These are phyloP conservation scores for Nymphalis io DNA, from an alignment of 1,140 invertebrate genomes.

Conservation along the genomic window DNA sequence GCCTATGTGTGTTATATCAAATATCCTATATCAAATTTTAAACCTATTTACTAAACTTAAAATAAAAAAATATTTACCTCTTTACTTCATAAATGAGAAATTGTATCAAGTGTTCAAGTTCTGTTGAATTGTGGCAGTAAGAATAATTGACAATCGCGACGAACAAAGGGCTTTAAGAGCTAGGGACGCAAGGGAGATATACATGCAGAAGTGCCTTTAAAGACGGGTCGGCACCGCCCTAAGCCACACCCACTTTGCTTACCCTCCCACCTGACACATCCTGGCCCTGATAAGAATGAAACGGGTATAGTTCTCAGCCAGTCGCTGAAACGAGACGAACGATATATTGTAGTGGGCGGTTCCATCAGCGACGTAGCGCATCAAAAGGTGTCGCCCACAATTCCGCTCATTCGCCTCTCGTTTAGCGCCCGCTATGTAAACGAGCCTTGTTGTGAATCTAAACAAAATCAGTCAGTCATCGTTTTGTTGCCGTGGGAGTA, in stretches of 20 bases:
- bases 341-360: slow-evolving; percentile 49
- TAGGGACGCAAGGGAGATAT: slow-evolving; percentile 44
- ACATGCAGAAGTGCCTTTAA: slow-evolving; percentile 42
- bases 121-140: slow-evolving; percentile 33
- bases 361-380: slow-evolving; percentile 32
- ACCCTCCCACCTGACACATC: slow-evolving; percentile 29
- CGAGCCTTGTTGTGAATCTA: slow-evolving; percentile 79
- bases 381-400: slow-evolving; percentile 54
- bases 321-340: slow-evolving; percentile 42
- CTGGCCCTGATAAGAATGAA: slow-evolving; percentile 35
- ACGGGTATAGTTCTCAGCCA: slow-evolving; percentile 19
- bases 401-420: slow-evolving; percentile 74
- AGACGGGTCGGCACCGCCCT: slow-evolving; percentile 51
- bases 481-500: slow-evolving; percentile 73
- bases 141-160: slow-evolving; percentile 46
- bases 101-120: slow-evolving; percentile 11
- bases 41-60: not conserved
- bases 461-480: slow-evolving; percentile 79
- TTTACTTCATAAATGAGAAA: not conserved
- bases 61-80: not conserved
- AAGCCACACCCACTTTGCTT: slow-evolving; percentile 45
- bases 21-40: not conserved
- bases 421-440: slow-evolving; percentile 79
- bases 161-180: slow-evolving; percentile 47
- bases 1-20: too few relatives aligned